phyloP scores from a whole-genome alignment of 2,888 invertebrate genomes.

The Synergus japonicus region DNA sequence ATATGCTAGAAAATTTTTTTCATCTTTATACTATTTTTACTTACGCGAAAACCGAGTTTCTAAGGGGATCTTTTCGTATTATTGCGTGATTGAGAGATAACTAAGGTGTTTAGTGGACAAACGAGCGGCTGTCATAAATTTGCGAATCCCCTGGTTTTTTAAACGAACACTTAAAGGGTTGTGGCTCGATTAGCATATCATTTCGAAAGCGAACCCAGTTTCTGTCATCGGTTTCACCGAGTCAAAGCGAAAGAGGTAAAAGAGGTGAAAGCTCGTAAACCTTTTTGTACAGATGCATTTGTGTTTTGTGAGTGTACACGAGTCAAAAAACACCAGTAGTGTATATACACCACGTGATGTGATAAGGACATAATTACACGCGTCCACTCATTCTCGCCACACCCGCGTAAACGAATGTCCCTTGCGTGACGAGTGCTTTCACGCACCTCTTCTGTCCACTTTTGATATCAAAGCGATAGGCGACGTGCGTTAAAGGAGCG shows the following conservation, averaged over 20 bases:
- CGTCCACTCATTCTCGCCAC: constrained; percentile 62
- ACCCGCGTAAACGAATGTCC: constrained; percentile 62
- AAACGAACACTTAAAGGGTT: constrained; percentile 65
- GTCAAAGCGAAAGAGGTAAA: background rate
- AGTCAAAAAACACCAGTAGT: background rate
- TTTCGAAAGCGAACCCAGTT: constrained; percentile 25
- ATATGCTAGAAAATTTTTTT: background rate
- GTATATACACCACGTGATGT: constrained; percentile 15
- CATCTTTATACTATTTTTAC: background rate
- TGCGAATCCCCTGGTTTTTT: constrained; percentile 54
- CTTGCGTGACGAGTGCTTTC: constrained; percentile 63
- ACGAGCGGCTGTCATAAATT: constrained; percentile 42
- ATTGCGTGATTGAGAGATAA: constrained; percentile 30
- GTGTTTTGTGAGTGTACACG: background rate
- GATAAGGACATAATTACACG: constrained; percentile 65
- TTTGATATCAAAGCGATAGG: constrained; percentile 52
- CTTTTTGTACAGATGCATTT: background rate
- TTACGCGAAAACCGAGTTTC: background rate
- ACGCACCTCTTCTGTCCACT: constrained; percentile 58
- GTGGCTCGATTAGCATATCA: constrained; percentile 41
- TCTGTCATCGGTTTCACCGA: constrained; percentile 10
- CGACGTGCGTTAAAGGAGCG: constrained; percentile 12
- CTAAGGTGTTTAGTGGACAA: constrained; percentile 38
- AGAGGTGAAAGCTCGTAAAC: background rate
- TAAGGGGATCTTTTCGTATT: background rate